Base-by-base conservation (phyloP, 2,113 vertebrate genomes). In the Nematolebias whitei region DNA sequence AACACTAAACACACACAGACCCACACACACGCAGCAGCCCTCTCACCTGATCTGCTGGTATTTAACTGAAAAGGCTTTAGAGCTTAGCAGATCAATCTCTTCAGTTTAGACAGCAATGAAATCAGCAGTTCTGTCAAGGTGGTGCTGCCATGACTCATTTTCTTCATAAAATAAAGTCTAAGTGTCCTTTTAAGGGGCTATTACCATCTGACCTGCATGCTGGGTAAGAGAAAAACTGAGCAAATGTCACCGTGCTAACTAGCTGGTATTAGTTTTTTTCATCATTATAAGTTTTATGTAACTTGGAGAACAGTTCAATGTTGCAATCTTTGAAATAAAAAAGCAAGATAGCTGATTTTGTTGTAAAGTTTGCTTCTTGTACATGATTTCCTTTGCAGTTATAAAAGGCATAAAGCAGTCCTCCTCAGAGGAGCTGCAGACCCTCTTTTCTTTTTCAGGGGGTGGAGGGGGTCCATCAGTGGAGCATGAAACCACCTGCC, bases 401-500 rank as follows among this genome's bases (percentile, higher is more conserved):
- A n/a, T n/a, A 55, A 32, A 60, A 20, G 19, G 18, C 12, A 41
- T 16, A 20, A 8, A 22, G 68, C 8, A 49, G 9, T 18, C 16
- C 56, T 22, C 24, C 6, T 53, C 9, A 35, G 19, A 19, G 18
- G 15, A 55, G 51, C 50, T 65, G 50, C 26, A 22, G 19, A 58
- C 24, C 1, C 1, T 43, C 38, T 1, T 8, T 52, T n/a, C n/a
- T n/a, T n/a, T n/a, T n/a, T n/a, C n/a, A n/a, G n/a, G n/a, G n/a
- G n/a, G n/a, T n/a, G n/a, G n/a, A n/a, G n/a, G n/a, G n/a, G n/a
- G n/a, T n/a, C n/a, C n/a, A n/a, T n/a, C n/a, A n/a, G n/a, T n/a
- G n/a, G n/a, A n/a, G n/a, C n/a, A 63, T 35, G 63, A 69, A n/a
- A 51, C 54, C 76, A 75, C 70, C 76, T 87, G 62, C 49, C 24